Evolutionary conservation across 1,140 invertebrate species (phyloP).

Genomic region (Geopemphigus sp.): DNA sequence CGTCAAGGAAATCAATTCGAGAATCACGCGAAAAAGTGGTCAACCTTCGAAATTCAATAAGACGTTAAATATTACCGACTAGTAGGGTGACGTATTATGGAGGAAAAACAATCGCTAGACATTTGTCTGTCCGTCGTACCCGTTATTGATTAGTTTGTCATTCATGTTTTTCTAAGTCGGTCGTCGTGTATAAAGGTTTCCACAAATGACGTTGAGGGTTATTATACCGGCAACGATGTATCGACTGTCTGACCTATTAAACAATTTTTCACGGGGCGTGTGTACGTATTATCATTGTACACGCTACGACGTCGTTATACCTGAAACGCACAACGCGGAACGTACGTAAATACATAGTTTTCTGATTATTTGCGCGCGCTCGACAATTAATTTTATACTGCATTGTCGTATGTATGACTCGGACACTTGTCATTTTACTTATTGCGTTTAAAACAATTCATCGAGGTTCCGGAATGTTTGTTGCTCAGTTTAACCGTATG

Average conservation of each 20-base stretch:
- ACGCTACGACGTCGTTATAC: too few relatives aligned
- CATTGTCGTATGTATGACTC: not conserved
- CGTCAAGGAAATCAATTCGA: too few relatives aligned
- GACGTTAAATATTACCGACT: too few relatives aligned
- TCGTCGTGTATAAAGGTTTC: slow-evolving; percentile 1
- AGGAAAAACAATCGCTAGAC: not conserved
- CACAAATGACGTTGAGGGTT: slow-evolving; percentile 30
- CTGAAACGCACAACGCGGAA: too few relatives aligned
- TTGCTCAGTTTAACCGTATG: not conserved
- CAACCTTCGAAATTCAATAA: too few relatives aligned
- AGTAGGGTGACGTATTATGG: not conserved
- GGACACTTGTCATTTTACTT: too few relatives aligned
- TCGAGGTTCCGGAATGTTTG: not conserved
- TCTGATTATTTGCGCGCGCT: not conserved
- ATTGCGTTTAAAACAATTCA: not conserved
- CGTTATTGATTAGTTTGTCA: slow-evolving; percentile 8
- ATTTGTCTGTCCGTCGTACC: not conserved
- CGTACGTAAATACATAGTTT: too few relatives aligned
- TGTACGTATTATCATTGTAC: not conserved
- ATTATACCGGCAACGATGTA: slow-evolving; percentile 10
- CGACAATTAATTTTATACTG: not conserved
- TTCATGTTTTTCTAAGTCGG: not conserved
- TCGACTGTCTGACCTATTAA: slow-evolving; percentile 35
- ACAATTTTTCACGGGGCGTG: not conserved
- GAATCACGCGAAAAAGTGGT: too few relatives aligned